A percentile compares a stretch with the other conserved stretches of the same genome.
Conservation (phyloP, 2,113 vertebrate genomes). For the Sarotherodon lohbergeri region DNA sequence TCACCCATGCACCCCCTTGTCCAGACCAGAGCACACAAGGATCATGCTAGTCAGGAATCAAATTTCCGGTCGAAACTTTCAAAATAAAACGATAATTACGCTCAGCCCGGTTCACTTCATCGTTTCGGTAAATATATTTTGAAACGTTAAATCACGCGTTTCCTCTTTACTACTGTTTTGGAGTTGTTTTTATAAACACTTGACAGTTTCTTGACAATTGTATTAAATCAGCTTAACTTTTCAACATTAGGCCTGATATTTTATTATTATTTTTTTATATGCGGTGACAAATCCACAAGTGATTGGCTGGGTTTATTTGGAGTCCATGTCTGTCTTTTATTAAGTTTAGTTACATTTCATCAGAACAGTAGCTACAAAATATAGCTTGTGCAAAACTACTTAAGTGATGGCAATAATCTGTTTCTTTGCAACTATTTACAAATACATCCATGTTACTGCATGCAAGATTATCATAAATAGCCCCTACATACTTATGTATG, state of each 20-base stretch:
- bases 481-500: constrained; percentile 44
- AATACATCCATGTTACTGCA: constrained; percentile 61
- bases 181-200: background rate
- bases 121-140: background rate
- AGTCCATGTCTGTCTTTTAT: constrained; percentile 60
- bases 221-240: background rate
- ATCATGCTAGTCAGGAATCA: constrained; percentile 10
- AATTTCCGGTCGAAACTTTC: constrained; percentile 32
- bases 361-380: constrained; percentile 62
- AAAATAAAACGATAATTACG: constrained; percentile 30
- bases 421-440: constrained; percentile 57
- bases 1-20: constrained; percentile 59
- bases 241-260: background rate
- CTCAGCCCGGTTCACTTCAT: background rate
- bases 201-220: background rate
- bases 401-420: constrained; percentile 47
- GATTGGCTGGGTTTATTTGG: background rate
- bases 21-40: constrained; percentile 37
- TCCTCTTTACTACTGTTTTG: background rate
- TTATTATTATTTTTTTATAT: background rate
- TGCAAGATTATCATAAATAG: constrained; percentile 66
- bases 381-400: constrained; percentile 68
- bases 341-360: constrained; percentile 63
- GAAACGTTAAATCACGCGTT: background rate
- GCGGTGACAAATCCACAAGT: constrained; percentile 25